phyloP scores from a whole-genome alignment of 2,797 vertebrate genomes.

The Myripristis murdjan region DNA sequence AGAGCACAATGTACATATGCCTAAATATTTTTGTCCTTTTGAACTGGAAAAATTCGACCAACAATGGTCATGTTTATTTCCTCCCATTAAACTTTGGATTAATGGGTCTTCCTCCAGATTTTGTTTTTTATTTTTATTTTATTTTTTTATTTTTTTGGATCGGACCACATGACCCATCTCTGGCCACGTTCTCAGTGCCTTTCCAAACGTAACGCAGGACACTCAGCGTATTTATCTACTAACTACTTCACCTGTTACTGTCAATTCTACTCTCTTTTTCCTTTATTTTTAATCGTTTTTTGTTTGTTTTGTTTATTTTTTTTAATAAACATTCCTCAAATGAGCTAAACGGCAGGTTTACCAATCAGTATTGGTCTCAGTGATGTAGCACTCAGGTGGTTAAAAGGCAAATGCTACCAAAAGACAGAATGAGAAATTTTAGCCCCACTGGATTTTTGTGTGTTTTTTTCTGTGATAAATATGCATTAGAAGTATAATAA shows the following conservation, averaged over 20 bases:
- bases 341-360: constrained; percentile 75
- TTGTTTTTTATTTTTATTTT: no score
- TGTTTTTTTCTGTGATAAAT: constrained; percentile 65
- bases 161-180: constrained; percentile 64
- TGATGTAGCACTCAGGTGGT: constrained; percentile 76
- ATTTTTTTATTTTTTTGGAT: constrained; percentile 33
- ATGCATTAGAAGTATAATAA: constrained; percentile 58
- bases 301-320: constrained; percentile 60
- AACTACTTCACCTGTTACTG: constrained; percentile 72
- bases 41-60: constrained; percentile 54
- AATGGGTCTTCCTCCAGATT: constrained; percentile 48
- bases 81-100: constrained; percentile 52
- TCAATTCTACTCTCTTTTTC: no score
- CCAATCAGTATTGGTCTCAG: constrained; percentile 65
- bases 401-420: constrained; percentile 75
- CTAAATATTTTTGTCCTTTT: not conserved
- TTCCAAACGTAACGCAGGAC: constrained; percentile 58
- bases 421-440: constrained; percentile 49
- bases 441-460: constrained; percentile 71
- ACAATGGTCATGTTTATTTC: constrained; percentile 47
- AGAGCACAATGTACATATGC: constrained; percentile 40
- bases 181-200: constrained; percentile 56
- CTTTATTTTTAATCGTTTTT: no score
- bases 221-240: constrained; percentile 74
- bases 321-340: constrained; percentile 85